Evolutionary conservation across 2,113 vertebrate species (phyloP).

Genomic region (Archilochus colubris): DNA sequence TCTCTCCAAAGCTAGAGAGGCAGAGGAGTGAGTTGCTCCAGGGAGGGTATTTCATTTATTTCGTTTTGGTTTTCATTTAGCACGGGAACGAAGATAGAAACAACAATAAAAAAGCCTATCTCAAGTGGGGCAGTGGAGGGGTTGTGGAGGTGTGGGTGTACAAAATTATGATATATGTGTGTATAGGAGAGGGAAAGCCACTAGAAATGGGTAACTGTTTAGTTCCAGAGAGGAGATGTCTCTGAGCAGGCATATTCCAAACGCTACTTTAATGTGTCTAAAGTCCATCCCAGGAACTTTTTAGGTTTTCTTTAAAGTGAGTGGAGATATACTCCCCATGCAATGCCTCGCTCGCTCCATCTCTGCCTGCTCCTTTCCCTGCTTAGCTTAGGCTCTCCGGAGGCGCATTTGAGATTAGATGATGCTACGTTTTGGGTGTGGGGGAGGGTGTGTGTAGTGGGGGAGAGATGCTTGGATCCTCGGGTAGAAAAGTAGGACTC

Average conservation of each 20-base stretch:
- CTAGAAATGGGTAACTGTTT: background rate
- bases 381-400: conserved; percentile 28
- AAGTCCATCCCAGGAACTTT: conserved; percentile 49
- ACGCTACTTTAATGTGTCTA: conserved; percentile 18
- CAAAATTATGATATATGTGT: background rate
- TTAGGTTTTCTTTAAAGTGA: conserved; percentile 21
- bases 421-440: background rate
- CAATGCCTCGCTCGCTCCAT: background rate
- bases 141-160: background rate
- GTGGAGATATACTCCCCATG: background rate
- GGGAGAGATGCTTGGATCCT: conserved; percentile 47
- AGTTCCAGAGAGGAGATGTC: background rate
- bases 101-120: conserved; percentile 3
- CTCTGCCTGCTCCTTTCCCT: background rate
- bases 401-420: conserved; percentile 64
- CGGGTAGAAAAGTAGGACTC: conserved; percentile 60
- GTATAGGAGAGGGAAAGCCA: background rate
- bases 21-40: background rate
- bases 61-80: conserved; percentile 23
- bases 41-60: background rate
- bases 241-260: background rate
- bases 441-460: conserved; percentile 48
- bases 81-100: conserved; percentile 1
- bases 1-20: background rate
- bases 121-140: background rate